phyloP scores from a whole-genome alignment of 2,113 vertebrate species.

The Connochaetes taurinus region DNA sequence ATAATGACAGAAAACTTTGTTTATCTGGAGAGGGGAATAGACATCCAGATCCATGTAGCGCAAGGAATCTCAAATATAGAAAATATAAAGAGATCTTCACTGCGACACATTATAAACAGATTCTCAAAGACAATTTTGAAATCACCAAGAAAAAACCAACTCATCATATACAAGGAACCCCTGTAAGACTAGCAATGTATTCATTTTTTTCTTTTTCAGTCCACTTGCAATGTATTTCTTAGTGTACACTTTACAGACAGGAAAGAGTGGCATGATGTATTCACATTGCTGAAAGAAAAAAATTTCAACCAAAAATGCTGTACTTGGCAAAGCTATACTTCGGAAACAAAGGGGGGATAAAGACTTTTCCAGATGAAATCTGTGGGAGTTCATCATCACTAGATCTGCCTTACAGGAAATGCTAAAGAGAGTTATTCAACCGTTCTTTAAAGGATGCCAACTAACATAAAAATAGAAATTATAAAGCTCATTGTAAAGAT shows the following conservation, averaged over 20 bases:
- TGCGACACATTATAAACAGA: background rate
- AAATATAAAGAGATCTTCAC: background rate
- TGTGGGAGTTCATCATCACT: background rate
- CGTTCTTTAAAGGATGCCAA: background rate
- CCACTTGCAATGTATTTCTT: background rate
- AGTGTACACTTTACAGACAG: background rate
- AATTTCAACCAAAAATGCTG: background rate
- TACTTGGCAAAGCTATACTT: background rate
- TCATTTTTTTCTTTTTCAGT: background rate
- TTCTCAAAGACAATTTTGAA: background rate
- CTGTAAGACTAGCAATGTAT: background rate
- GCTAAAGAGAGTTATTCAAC: background rate
- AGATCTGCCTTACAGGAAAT: background rate
- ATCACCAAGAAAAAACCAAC: background rate
- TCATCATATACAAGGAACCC: background rate
- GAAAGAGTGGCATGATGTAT: background rate
- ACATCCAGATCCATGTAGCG: background rate
- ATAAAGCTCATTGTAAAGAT: background rate
- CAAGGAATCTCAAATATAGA: background rate
- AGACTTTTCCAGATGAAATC: background rate
- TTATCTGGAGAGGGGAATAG: background rate
- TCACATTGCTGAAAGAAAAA: background rate
- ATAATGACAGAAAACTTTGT: background rate
- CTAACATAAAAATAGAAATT: background rate
- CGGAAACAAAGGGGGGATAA: background rate